Evolutionary conservation across 2,113 vertebrate species (phyloP).

Genomic region (Gopherus evgoodei): DNA sequence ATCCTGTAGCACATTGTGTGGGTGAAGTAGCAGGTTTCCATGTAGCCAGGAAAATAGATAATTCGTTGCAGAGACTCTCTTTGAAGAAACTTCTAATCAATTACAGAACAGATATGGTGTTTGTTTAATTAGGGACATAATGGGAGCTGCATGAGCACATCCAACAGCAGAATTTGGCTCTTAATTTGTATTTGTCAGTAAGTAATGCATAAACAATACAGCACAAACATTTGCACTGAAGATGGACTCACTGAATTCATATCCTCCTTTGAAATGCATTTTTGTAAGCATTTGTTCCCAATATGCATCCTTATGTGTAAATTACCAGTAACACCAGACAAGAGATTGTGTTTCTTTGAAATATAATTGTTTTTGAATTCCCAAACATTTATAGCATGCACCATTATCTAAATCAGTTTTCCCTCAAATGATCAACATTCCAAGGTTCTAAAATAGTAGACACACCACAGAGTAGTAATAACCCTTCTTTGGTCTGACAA

Average conservation of each 20-base stretch:
- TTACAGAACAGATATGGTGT: neutral
- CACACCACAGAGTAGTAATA: neutral
- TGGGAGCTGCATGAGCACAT: neutral
- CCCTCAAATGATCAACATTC: neutral
- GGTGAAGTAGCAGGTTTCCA: neutral
- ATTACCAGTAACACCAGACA: neutral
- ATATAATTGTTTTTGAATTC: neutral
- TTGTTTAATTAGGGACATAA: neutral
- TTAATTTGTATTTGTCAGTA: neutral
- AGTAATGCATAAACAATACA: neutral
- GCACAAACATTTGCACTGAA: neutral
- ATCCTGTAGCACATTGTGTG: neutral
- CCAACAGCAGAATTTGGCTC: slow-evolving; percentile 22
- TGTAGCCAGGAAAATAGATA: neutral
- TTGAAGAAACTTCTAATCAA: neutral
- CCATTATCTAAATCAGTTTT: neutral
- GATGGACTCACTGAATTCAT: neutral
- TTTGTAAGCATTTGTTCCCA: neutral
- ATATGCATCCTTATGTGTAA: neutral
- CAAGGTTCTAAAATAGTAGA: neutral
- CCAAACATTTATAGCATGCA: neutral
- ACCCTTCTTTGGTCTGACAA: neutral
- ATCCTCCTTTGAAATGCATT: neutral
- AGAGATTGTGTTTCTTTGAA: slow-evolving; percentile 13
- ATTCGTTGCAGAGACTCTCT: neutral